Evolutionary conservation across 2,797 vertebrate genomes (phyloP).

Genomic region (Mareca penelope): DNA sequence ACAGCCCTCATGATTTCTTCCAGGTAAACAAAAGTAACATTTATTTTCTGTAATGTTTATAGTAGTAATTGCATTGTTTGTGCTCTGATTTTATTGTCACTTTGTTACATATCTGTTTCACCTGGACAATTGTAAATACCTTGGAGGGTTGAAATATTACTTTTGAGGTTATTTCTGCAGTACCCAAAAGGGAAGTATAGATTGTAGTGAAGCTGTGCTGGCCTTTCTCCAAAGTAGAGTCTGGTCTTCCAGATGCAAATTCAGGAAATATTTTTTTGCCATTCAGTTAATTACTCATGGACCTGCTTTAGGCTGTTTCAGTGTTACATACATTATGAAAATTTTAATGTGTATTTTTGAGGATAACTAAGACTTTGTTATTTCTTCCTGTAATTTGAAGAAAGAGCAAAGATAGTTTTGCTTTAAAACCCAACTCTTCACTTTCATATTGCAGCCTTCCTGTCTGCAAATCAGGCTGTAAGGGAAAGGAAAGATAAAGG

Average conservation of each 20-base stretch:
- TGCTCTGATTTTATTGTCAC: background rate
- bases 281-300: background rate
- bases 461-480: background rate
- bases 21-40: conserved; percentile 81
- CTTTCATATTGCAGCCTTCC: background rate
- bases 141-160: background rate
- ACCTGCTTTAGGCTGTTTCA: background rate
- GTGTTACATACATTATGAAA: background rate
- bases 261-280: background rate
- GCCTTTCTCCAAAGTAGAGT: background rate
- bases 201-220: fast-evolving
- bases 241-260: background rate
- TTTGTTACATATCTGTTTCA: background rate
- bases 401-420: background rate
- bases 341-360: background rate
- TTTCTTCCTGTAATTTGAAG: background rate
- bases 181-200: background rate
- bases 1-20: conserved; percentile 99
- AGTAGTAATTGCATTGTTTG: background rate
- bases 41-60: background rate
- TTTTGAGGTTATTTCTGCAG: background rate
- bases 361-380: background rate
- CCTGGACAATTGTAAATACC: background rate
- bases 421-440: background rate
- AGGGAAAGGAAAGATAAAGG: background rate